Base-by-base conservation (phyloP, 30 jellyfish, hydroid and myxozoan genomes). In the Chrysaora quinquecirrha region DNA sequence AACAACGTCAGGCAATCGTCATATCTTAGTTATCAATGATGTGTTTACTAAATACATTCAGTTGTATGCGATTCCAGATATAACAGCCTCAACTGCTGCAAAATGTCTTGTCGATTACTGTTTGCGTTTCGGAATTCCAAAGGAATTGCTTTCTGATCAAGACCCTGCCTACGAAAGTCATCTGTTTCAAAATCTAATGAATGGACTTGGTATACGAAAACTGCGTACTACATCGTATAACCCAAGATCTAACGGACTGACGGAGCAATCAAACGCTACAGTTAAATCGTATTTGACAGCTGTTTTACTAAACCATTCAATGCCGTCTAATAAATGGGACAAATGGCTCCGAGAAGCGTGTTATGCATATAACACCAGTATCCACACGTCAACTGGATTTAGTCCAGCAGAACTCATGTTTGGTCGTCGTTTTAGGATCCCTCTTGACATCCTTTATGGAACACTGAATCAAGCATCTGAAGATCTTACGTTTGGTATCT, bases 371-470 rank as follows among this genome's bases (percentile, higher is more conserved):
- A 74, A 74, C 82, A 43, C 86, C 12, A 47, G 56, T 1, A 81
- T 74, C 4, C 74, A 74, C 76, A 38, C 86, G 12, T 47, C 76
- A 0, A 74, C 86, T 10, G 86, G 86, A 14, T 74, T 74, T 48
- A 47, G 61, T 20, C 86, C 86, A 0, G 78, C 88, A 16, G 88
- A 76, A 62, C 84, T 76, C 16, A 76, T 58, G 83, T 56, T 52
- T 25, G 88, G 88, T 10, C 63, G 88, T 0, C 34, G 64, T 6
- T 76, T 76, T 22, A 43, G 88, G 56, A 34, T 52, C 23, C 88
- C 84, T 35, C 85, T 11, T 25, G 7, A 16, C 76, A 48, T 0
- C 23, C 46, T 20, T 34, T 0, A 30, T n/a, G n/a, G n/a, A n/a
- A n/a, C n/a, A n/a, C n/a, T n/a, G n/a, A n/a, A n/a, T n/a, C n/a